phyloP scores from a whole-genome alignment of 2,797 vertebrate genomes.

The Poeciliopsis paucimaculata region DNA sequence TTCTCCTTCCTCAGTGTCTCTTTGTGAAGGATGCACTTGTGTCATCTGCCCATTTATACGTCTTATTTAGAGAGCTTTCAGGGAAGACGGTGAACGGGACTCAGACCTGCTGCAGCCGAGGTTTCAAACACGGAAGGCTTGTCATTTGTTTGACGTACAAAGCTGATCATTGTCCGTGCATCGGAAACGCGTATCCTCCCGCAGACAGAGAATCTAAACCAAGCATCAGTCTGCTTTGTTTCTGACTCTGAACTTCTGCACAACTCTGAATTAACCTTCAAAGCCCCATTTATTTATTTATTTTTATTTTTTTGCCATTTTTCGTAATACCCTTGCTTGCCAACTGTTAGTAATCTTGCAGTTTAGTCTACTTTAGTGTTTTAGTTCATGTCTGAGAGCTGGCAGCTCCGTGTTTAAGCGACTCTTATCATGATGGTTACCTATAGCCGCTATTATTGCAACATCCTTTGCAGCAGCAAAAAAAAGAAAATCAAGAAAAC shows the following conservation, averaged over 20 bases:
- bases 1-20: conserved; percentile 48
- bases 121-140: conserved; percentile 14
- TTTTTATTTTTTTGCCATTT: background rate
- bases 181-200: background rate
- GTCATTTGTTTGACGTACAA: conserved; percentile 17
- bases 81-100: conserved; percentile 11
- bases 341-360: background rate
- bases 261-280: background rate
- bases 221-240: background rate
- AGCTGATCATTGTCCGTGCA: background rate
- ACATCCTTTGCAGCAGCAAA: background rate
- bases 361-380: background rate
- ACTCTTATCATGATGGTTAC: background rate
- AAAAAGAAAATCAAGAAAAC: background rate
- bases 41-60: conserved; percentile 79
- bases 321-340: background rate
- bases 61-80: conserved; percentile 78
- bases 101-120: conserved; percentile 10
- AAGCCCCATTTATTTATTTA: background rate
- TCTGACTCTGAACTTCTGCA: background rate
- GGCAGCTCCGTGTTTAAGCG: background rate
- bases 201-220: background rate
- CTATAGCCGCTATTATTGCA: background rate
- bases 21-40: conserved; percentile 75
- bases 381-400: background rate